Percentiles rank a stretch among this genome's conserved stretches.
phyloP scores from a whole-genome alignment of 2,888 invertebrate genomes.

The Deroplatys truncata region DNA sequence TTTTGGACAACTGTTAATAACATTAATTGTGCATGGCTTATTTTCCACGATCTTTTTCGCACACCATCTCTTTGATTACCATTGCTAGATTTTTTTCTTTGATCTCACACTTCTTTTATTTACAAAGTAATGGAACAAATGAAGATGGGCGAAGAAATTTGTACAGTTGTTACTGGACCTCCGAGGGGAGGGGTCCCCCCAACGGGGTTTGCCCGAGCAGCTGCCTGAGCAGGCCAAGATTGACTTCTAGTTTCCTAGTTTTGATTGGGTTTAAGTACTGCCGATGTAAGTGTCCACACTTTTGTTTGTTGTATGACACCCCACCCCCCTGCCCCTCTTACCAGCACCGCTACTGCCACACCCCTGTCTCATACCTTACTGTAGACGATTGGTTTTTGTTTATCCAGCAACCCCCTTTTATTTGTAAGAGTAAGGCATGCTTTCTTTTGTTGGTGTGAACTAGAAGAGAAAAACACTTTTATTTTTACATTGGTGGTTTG shows the following conservation, averaged over 20 bases:
- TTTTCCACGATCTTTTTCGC: slow-evolving; percentile 25
- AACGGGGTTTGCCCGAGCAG: slow-evolving; percentile 24
- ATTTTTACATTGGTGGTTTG: too few relatives aligned
- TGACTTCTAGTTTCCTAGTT: slow-evolving; percentile 12
- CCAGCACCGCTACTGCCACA: background rate
- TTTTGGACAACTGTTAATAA: background rate
- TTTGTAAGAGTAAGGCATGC: too few relatives aligned
- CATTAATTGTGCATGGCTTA: slow-evolving; percentile 29
- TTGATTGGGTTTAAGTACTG: slow-evolving; percentile 6
- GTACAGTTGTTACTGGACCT: background rate
- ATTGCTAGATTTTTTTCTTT: background rate
- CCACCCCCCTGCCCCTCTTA: background rate
- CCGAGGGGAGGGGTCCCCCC: slow-evolving; percentile 26
- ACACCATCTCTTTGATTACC: slow-evolving; percentile 20
- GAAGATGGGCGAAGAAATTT: background rate
- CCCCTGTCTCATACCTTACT: background rate
- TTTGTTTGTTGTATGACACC: slow-evolving; percentile 13
- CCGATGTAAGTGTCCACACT: slow-evolving; percentile 29
- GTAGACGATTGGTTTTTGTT: background rate
- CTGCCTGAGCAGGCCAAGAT: slow-evolving; percentile 18
- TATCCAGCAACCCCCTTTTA: background rate
- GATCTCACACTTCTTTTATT: background rate
- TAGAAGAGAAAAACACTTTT: too few relatives aligned
- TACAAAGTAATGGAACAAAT: background rate
- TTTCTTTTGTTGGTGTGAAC: too few relatives aligned